Percentiles rank a stretch among this genome's conserved stretches.
phyloP scores from a whole-genome alignment of 2,888 invertebrate species.

The Drosophila pseudotalamancana region DNA sequence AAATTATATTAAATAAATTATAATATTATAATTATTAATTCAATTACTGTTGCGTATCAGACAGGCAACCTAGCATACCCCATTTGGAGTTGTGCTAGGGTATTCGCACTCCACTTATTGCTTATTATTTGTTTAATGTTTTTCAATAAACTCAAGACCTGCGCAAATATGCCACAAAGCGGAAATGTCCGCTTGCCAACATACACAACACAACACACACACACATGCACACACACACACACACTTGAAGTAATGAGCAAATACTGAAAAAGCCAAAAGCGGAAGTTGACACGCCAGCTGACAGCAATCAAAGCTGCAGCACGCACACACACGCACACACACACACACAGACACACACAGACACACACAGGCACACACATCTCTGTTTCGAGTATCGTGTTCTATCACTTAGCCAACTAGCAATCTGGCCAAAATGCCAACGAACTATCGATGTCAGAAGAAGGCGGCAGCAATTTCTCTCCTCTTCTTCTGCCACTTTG shows the following conservation, averaged over 20 bases:
- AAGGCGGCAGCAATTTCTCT: constrained; percentile 11
- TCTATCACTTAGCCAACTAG: constrained; percentile 45
- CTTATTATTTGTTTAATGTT: constrained; percentile 14
- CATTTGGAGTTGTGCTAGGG: not conserved
- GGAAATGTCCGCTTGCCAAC: constrained; percentile 40
- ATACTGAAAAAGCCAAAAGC: constrained; percentile 41
- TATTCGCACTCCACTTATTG: not conserved
- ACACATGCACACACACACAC: not conserved
- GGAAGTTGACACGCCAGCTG: constrained; percentile 42
- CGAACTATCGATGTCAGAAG: constrained; percentile 38
- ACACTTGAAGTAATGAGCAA: constrained; percentile 61
- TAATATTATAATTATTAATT: too few species aligned
- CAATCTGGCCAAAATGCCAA: constrained; percentile 38
- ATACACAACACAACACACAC: constrained; percentile 4
- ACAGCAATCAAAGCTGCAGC: constrained; percentile 17
- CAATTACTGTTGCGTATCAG: too few species aligned
- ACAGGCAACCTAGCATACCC: too few species aligned
- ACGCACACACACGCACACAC: constrained; percentile 3
- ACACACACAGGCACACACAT: not conserved
- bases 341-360: not conserved
- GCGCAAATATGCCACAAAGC: constrained; percentile 48
- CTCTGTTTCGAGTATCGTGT: constrained; percentile 30
- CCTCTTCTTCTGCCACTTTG: not conserved
- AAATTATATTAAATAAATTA: too few species aligned
- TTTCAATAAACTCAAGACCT: constrained; percentile 37